Evolutionary conservation across 2,113 vertebrate genomes (phyloP).

Genomic region (Zeus faber): DNA sequence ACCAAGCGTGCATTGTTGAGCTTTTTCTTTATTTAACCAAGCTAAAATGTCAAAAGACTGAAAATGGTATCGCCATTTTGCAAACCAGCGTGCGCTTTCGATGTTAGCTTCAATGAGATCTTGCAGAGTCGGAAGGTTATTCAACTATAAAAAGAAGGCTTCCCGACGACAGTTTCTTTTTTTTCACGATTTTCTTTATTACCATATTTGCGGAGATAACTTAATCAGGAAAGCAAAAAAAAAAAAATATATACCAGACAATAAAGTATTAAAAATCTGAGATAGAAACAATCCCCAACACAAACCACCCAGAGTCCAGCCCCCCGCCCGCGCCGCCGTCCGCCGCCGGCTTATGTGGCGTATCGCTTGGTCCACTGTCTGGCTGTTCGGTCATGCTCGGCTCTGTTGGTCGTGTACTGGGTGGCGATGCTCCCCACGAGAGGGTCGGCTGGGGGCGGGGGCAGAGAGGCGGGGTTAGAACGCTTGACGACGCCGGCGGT

Average conservation of each 20-base stretch:
- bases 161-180: not conserved
- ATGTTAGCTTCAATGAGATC: too few relatives aligned
- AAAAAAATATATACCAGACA: slow-evolving; percentile 76
- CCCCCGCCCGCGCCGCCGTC: slow-evolving; percentile 66
- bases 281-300: slow-evolving; percentile 83
- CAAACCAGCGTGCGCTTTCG: too few relatives aligned
- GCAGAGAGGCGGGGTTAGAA: too few relatives aligned
- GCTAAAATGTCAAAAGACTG: too few relatives aligned
- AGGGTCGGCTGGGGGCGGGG: slow-evolving; percentile 93
- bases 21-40: too few relatives aligned
- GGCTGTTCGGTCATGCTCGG: slow-evolving; percentile 95
- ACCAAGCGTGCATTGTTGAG: too few relatives aligned
- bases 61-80: too few relatives aligned
- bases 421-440: slow-evolving; percentile 96
- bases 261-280: slow-evolving; percentile 97
- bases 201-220: slow-evolving; percentile 92
- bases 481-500: too few relatives aligned
- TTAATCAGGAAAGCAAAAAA: slow-evolving; percentile 84
- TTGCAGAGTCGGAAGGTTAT: too few relatives aligned
- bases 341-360: slow-evolving; percentile 86
- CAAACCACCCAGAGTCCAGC: slow-evolving; percentile 24
- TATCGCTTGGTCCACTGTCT: slow-evolving; percentile 98
- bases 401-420: slow-evolving; percentile 97
- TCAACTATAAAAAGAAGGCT: not conserved
- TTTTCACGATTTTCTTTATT: slow-evolving; percentile 74